Evolutionary conservation across 2,113 vertebrate species (phyloP).

Genomic region (Pollachius pollachius): DNA sequence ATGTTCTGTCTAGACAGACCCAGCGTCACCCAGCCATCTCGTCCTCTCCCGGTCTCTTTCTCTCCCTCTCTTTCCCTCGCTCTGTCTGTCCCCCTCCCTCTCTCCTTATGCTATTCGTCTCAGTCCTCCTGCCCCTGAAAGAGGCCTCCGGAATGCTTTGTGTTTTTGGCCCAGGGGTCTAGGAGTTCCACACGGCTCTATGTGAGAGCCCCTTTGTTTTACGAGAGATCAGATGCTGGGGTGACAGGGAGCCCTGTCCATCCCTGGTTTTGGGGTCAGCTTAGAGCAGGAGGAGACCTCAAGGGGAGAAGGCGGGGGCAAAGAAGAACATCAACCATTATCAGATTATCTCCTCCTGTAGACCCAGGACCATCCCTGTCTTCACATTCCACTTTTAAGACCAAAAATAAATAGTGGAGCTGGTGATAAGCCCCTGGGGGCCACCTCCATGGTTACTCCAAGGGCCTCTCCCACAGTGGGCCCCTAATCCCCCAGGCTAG

Average conservation of each 20-base stretch:
- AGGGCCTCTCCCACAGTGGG: constrained; percentile 55
- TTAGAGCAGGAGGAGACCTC: constrained; percentile 21
- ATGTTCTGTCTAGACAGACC: constrained; percentile 34
- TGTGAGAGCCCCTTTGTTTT: constrained; percentile 44
- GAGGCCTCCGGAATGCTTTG: constrained; percentile 47
- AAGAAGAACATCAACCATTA: constrained; percentile 56
- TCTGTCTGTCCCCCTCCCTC: constrained; percentile 43
- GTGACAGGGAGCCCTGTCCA: constrained; percentile 43
- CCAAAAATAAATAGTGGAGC: constrained; percentile 72
- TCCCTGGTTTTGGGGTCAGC: constrained; percentile 42
- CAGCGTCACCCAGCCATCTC: constrained; percentile 55
- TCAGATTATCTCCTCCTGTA: constrained; percentile 66
- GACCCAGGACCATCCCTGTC: constrained; percentile 58
- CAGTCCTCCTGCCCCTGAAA: constrained; percentile 10
- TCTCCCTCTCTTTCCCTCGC: constrained; percentile 17
- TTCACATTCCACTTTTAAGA: constrained; percentile 75
- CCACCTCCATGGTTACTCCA: constrained; percentile 70
- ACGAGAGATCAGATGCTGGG: constrained; percentile 26
- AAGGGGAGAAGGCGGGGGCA: constrained; percentile 29
- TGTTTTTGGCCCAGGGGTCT: constrained; percentile 46
- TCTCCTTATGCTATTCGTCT: constrained; percentile 39
- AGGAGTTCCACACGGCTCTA: constrained; percentile 24
- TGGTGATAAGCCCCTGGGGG: constrained; percentile 58
- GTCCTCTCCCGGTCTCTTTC: constrained; percentile 1
- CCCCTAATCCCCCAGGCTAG: constrained; percentile 72